These are phyloP conservation scores for Tricholauxania praeusta DNA, from an alignment of 2,888 invertebrate species.

Conservation along the genomic window DNA sequence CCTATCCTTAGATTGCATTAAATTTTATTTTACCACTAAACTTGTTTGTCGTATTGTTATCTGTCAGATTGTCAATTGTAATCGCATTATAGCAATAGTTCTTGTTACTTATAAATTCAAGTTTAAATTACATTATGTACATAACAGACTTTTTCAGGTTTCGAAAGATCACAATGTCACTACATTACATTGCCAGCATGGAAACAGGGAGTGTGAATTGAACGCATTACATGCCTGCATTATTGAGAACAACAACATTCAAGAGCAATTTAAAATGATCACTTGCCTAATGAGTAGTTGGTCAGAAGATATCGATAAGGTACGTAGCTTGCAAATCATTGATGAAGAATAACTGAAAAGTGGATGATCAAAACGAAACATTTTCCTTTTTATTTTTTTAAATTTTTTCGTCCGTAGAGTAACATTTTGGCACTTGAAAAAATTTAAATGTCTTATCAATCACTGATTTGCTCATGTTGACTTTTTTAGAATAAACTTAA, in stretches of 20 bases:
- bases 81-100: background rate
- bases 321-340: slow-evolving; percentile 25
- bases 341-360: background rate
- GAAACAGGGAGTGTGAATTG: slow-evolving; percentile 60
- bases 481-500: no score
- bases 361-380: slow-evolving; percentile 5
- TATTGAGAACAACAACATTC: slow-evolving; percentile 56
- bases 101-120: background rate
- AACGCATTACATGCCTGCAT: slow-evolving; percentile 66
- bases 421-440: no score
- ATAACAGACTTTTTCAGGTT: slow-evolving; percentile 40
- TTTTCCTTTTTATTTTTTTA: background rate
- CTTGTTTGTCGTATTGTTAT: no score
- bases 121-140: background rate
- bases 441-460: no score
- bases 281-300: slow-evolving; percentile 59
- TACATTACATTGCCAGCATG: slow-evolving; percentile 62
- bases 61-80: background rate
- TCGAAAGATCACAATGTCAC: slow-evolving; percentile 52
- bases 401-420: no score
- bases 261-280: slow-evolving; percentile 57
- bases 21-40: no score
- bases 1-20: no score
- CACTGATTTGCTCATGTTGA: no score
- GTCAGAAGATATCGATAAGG: slow-evolving; percentile 48